phyloP scores from a whole-genome alignment of 1,140 invertebrate species.

The Tachypleus tridentatus region DNA sequence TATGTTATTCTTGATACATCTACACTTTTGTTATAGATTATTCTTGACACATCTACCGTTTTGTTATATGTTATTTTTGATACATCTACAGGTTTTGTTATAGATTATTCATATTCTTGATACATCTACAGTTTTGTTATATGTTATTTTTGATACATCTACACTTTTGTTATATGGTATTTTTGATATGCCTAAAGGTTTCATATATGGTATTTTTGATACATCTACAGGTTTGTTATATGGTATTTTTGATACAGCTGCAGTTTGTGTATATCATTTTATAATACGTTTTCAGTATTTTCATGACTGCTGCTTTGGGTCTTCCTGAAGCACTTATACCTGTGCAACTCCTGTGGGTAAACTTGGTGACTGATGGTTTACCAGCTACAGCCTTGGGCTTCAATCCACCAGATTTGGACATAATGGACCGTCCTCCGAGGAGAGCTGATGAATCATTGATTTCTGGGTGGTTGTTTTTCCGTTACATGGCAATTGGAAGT shows the following conservation, averaged over 20 bases:
- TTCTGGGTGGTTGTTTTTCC: conserved; percentile 99
- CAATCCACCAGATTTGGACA: conserved; percentile 99
- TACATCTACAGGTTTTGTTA: no score
- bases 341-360: conserved; percentile 99
- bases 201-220: no score
- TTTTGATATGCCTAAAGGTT: no score
- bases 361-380: conserved; percentile 98
- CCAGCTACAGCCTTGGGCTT: conserved; percentile 99
- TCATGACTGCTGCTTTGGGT: conserved; percentile 98
- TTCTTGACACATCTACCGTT: background rate
- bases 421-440: conserved; percentile 90
- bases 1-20: no score
- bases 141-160: background rate
- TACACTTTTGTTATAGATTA: no score
- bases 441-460: conserved; percentile 96
- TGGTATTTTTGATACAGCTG: no score
- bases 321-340: conserved; percentile 99
- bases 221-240: no score
- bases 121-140: background rate
- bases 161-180: no score
- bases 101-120: no score
- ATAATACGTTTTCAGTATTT: conserved; percentile 58
- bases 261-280: background rate
- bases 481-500: conserved; percentile 84
- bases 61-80: background rate